A percentile compares a stretch with the other conserved stretches of the same genome.
phyloP scores from a whole-genome alignment of 1,140 invertebrate species.

The Nylanderia fulva region DNA sequence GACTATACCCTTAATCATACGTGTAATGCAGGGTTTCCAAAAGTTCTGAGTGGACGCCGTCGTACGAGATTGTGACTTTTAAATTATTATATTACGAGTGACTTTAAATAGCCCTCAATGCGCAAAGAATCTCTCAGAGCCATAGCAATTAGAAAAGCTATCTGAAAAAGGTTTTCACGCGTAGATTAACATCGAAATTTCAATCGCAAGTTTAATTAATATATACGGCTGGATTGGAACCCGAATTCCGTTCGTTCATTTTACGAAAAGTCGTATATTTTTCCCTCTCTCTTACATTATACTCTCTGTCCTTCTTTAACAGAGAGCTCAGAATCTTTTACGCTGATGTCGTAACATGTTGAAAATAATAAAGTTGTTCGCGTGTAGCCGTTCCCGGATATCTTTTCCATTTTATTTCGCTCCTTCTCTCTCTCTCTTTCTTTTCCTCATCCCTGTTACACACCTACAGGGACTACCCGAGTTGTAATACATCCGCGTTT shows the following conservation, averaged over 20 bases:
- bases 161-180: not conserved
- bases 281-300: not conserved
- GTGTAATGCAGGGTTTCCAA: not conserved
- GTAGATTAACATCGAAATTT: not conserved
- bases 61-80: slow-evolving; percentile 9
- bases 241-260: not conserved
- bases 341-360: slow-evolving; percentile 57
- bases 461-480: slow-evolving; percentile 62
- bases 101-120: not conserved
- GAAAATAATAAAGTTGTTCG: slow-evolving; percentile 76
- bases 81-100: not conserved
- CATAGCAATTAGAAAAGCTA: not conserved
- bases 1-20: slow-evolving; percentile 7
- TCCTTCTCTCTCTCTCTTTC: slow-evolving; percentile 4
- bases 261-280: no score
- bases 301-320: slow-evolving; percentile 3
- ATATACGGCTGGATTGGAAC: no score
- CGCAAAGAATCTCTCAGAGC: not conserved
- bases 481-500: slow-evolving; percentile 78
- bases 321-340: not conserved
- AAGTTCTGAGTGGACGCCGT: not conserved
- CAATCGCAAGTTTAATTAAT: no score
- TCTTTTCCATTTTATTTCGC: not conserved
- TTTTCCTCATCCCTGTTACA: slow-evolving; percentile 49
- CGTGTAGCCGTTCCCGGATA: slow-evolving; percentile 38